These are phyloP conservation scores for Ptycholaimellus sp. DNA, from an alignment of 2,888 invertebrate genomes.

Conservation along the genomic window DNA sequence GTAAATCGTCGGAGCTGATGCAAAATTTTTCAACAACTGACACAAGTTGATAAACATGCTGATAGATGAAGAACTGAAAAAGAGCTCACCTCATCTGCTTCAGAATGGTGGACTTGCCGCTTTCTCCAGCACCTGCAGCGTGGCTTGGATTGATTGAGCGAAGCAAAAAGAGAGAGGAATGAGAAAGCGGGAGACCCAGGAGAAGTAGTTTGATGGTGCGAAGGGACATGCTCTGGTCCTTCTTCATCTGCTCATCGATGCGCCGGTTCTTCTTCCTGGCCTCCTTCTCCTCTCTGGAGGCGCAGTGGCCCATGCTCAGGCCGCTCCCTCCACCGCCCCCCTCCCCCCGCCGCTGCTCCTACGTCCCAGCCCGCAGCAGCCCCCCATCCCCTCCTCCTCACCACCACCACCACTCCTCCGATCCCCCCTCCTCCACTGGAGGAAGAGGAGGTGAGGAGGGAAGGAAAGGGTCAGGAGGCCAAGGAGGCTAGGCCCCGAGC, in stretches of 20 bases:
- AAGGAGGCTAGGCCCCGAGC: conserved; percentile 3
- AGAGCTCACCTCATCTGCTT: conserved; percentile 98
- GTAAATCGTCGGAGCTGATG: too few species aligned
- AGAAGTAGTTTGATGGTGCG: conserved; percentile 23
- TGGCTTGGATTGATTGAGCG: background rate
- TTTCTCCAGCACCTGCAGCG: conserved; percentile 72
- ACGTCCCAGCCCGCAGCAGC: too few species aligned
- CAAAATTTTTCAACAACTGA: too few species aligned
- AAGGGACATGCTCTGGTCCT: conserved; percentile 22
- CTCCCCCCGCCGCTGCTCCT: too few species aligned
- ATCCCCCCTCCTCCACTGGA: too few species aligned
- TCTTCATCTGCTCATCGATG: conserved; percentile 24
- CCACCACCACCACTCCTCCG: too few species aligned
- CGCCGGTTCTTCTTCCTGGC: conserved; percentile 18
- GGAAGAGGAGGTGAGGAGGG: conserved; percentile 5
- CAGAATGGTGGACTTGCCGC: conserved; percentile 97
- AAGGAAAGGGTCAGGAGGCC: conserved; percentile 4
- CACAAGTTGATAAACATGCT: too few species aligned
- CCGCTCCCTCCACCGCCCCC: too few species aligned
- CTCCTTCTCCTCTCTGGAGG: conserved; percentile 22
- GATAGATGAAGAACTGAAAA: too few species aligned
- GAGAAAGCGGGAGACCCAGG: conserved; percentile 12
- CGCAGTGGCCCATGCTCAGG: conserved; percentile 23
- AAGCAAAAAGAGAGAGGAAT: background rate
- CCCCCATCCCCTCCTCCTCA: too few species aligned